A percentile compares a stretch with the other conserved stretches of the same genome.
phyloP scores from a whole-genome alignment of 2,888 invertebrate species.

The Dendrolimus pini region DNA sequence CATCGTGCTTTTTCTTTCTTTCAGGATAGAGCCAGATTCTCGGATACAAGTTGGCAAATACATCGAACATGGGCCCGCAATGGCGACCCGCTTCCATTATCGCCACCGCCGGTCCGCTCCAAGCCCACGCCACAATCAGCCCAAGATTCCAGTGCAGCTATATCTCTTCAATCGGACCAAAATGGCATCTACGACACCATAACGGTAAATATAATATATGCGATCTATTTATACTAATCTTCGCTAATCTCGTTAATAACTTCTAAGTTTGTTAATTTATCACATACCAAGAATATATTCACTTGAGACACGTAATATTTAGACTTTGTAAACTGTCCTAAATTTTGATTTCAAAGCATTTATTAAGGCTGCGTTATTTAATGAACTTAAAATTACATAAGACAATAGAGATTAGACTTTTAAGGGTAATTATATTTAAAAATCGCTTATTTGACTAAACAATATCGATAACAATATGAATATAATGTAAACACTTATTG shows the following conservation, averaged over 20 bases:
- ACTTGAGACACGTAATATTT: background rate
- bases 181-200: slow-evolving; percentile 72
- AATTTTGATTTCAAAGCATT: background rate
- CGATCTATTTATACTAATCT: background rate
- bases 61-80: slow-evolving; percentile 81
- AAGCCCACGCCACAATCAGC: slow-evolving; percentile 35
- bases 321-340: background rate
- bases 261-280: too few species aligned
- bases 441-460: too few species aligned
- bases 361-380: background rate
- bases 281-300: background rate
- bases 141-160: slow-evolving; percentile 27
- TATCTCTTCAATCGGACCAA: slow-evolving; percentile 43
- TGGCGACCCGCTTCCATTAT: slow-evolving; percentile 56
- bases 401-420: background rate
- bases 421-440: too few species aligned
- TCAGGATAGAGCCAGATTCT: slow-evolving; percentile 82
- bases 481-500: too few species aligned
- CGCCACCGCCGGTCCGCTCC: slow-evolving; percentile 47
- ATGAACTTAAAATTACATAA: background rate
- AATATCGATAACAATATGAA: too few species aligned
- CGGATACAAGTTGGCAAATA: slow-evolving; percentile 85
- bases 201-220: slow-evolving; percentile 39
- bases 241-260: background rate
- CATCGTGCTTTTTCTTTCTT: slow-evolving; percentile 13